phyloP scores from a whole-genome alignment of 2,113 vertebrate genomes.

The Okapia johnstoni region DNA sequence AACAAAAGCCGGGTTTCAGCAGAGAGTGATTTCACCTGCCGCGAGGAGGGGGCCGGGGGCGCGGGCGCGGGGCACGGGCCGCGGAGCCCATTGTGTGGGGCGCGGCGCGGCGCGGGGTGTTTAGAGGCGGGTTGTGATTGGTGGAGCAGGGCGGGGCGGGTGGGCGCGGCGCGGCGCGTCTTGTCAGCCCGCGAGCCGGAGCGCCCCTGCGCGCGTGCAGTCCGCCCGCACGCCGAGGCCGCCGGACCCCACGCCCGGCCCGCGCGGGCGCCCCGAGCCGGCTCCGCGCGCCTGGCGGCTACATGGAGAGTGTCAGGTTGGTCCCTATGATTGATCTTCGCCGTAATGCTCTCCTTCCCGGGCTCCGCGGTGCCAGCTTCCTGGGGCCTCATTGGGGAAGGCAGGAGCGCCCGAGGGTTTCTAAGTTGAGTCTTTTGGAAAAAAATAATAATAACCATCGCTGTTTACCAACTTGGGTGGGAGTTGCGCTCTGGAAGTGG shows the following conservation, averaged over 20 bases:
- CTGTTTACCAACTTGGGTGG: conserved; percentile 69
- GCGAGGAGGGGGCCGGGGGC: conserved; percentile 65
- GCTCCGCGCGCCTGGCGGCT: conserved; percentile 93
- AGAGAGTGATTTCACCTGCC: conserved; percentile 91
- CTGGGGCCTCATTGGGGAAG: conserved; percentile 65
- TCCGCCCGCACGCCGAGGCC: conserved; percentile 93
- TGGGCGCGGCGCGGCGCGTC: conserved; percentile 92
- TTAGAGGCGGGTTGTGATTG: conserved; percentile 94
- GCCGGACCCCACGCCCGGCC: conserved; percentile 84
- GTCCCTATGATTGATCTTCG: conserved; percentile 91
- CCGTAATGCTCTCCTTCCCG: conserved; percentile 71
- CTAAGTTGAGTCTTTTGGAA: conserved; percentile 41
- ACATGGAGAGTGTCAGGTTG: conserved; percentile 99
- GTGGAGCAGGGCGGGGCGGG: conserved; percentile 95
- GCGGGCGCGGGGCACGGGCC: conserved; percentile 57
- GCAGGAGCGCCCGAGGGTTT: conserved; percentile 60
- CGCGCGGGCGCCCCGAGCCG: conserved; percentile 87
- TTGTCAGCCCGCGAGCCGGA: conserved; percentile 88
- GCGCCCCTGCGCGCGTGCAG: conserved; percentile 92
- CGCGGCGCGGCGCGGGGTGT: conserved; percentile 85
- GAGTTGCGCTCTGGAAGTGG: conserved; percentile 50
- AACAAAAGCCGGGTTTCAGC: conserved; percentile 83
- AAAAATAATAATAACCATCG: background rate
- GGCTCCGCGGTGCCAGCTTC: background rate
- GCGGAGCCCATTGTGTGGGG: conserved; percentile 88